Conservation (phyloP, 2,113 vertebrate genomes). For the Rynchops niger region DNA sequence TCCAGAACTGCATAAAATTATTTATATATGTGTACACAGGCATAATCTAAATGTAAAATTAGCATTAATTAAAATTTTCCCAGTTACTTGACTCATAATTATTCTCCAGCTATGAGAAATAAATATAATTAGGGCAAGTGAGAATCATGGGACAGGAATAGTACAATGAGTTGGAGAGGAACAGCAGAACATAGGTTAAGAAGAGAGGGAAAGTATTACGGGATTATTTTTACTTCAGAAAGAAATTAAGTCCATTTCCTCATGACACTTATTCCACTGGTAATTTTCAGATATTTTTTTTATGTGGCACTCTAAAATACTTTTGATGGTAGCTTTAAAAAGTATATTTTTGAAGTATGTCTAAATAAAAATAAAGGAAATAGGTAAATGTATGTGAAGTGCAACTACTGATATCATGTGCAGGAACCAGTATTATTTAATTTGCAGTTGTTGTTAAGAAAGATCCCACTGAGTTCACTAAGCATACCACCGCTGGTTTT, state of each 20-base stretch:
- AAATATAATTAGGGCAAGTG: slow-evolving; percentile 52
- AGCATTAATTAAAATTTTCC: slow-evolving; percentile 49
- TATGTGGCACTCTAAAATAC: background rate
- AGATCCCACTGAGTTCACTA: slow-evolving; percentile 64
- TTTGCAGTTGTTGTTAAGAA: slow-evolving; percentile 66
- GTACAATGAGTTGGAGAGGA: slow-evolving; percentile 4
- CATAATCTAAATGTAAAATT: slow-evolving; percentile 46
- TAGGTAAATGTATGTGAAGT: slow-evolving; percentile 22
- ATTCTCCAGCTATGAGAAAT: slow-evolving; percentile 41
- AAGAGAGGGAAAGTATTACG: background rate
- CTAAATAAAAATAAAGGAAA: slow-evolving; percentile 5
- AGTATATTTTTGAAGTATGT: background rate
- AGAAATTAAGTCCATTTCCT: background rate
- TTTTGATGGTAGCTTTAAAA: background rate
- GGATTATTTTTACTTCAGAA: background rate
- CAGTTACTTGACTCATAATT: slow-evolving; percentile 43
- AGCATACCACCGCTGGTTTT: slow-evolving; percentile 49
- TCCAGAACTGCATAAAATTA: background rate
- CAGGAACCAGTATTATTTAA: slow-evolving; percentile 62
- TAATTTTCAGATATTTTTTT: background rate
- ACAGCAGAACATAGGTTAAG: background rate
- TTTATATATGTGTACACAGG: background rate
- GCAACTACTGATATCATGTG: slow-evolving; percentile 15
- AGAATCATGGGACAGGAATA: background rate
- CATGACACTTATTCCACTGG: background rate